Evolutionary conservation across 1,140 invertebrate genomes (phyloP).

Genomic region (Tetramorium parvispinum): DNA sequence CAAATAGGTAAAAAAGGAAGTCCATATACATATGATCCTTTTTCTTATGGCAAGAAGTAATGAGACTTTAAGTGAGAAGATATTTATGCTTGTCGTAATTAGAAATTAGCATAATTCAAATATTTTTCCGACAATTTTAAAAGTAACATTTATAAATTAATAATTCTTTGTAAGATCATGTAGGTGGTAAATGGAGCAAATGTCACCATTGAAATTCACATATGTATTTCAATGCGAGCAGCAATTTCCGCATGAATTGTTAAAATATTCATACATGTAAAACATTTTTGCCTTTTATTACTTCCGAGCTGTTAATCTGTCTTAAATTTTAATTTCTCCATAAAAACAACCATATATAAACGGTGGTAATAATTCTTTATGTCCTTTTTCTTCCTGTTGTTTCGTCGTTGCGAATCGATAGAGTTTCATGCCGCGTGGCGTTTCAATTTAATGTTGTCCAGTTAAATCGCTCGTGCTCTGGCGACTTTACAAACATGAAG

Average conservation of each 20-base stretch:
- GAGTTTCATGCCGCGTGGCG: slow-evolving; percentile 27
- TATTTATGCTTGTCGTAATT: slow-evolving; percentile 8
- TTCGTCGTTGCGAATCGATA: background rate
- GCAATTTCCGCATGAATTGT: background rate
- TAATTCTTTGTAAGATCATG: background rate
- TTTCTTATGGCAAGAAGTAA: background rate
- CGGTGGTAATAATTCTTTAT: background rate
- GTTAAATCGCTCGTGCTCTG: slow-evolving; percentile 48
- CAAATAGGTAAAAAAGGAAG: background rate
- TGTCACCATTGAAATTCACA: background rate
- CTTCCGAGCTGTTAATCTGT: background rate
- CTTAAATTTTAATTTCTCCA: slow-evolving; percentile 21
- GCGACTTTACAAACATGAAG: slow-evolving; percentile 37
- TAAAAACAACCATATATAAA: background rate
- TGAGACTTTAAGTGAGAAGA: background rate
- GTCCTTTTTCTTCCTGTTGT: background rate
- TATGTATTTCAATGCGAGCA: background rate
- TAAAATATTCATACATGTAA: slow-evolving; percentile 7
- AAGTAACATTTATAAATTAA: background rate
- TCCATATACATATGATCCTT: background rate
- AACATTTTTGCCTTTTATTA: background rate
- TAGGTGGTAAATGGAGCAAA: background rate
- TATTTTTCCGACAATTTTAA: background rate
- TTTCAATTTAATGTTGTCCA: slow-evolving; percentile 61
- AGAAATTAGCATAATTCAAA: background rate